Conservation (phyloP, 2,797 vertebrate species). For the Parambassis ranga region DNA sequence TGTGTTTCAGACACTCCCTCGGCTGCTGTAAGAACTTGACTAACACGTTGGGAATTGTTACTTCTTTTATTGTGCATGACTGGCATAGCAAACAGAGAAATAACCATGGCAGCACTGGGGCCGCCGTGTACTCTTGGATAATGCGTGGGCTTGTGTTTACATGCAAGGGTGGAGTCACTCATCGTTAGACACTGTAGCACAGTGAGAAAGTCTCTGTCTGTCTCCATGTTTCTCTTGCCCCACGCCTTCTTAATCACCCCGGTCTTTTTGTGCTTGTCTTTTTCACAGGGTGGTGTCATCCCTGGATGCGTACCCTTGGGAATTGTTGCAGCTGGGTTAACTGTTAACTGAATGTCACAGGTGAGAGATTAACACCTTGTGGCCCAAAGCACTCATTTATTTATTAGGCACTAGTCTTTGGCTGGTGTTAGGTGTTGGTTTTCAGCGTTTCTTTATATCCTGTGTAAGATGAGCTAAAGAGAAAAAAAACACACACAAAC, state of each 20-base stretch:
- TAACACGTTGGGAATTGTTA: constrained; percentile 1
- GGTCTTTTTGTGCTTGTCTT: constrained; percentile 23
- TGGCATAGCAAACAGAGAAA: constrained; percentile 13
- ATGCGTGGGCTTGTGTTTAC: constrained; percentile 29
- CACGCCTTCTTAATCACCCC: constrained; percentile 8
- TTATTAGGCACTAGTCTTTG: neutral
- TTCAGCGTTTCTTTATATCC: neutral
- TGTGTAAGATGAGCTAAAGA: neutral
- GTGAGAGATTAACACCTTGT: neutral
- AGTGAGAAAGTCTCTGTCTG: neutral
- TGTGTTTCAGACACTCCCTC: constrained; percentile 9
- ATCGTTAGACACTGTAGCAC: neutral
- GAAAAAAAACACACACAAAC: neutral
- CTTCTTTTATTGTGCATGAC: neutral
- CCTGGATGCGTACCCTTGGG: neutral
- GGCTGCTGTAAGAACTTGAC: neutral
- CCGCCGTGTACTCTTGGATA: neutral
- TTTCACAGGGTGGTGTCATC: neutral
- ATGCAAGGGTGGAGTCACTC: constrained; percentile 46
- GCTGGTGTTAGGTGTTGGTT: neutral
- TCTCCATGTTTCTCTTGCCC: constrained; percentile 7
- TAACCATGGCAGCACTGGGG: constrained; percentile 31
- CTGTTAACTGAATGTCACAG: neutral
- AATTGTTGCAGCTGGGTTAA: neutral
- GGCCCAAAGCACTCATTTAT: neutral